Base-by-base conservation (phyloP, 2,797 vertebrate species). In the Antennarius maculatus region DNA sequence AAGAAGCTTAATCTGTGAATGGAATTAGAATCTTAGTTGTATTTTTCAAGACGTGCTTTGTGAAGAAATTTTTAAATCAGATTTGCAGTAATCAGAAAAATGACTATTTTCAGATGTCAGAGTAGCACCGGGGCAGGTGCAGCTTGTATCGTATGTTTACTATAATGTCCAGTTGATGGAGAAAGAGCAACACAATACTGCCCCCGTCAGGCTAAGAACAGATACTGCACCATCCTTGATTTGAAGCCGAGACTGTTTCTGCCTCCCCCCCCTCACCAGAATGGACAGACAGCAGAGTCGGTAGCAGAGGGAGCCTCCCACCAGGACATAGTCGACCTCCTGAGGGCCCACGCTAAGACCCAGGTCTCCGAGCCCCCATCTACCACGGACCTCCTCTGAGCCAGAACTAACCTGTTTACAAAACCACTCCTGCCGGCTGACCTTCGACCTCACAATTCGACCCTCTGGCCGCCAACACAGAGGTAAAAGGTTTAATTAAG, bases 271-370 rank as follows among this genome's bases (percentile, higher is more conserved):
- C 37, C 39, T 13, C 49, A 9, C 27, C 71, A 94, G 94, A 88
- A 92, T 7, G 91, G 89, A 54, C 88, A 92, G 63, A 92, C 89
- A 7, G 94, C 94, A 2, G 76, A 84, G 71, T 79, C 69, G 2
- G 82, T 90, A 63, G 93, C 94, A 7, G 80, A 84, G 14, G 86
- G 74, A 70, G 78, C 89, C 51, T 81, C 92, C 74, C 92, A 94
- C 73, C 78, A 85, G 37, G 93, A 94, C 12, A 86, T 94, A 18
- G 17, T 91, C 15, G 84, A 92, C 60, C 91, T 94, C 37, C 87
- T 95, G 61, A 92, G 90, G 74, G 74, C 89, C 75, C 58, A 84
- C 1, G 6, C 54, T 13, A 82, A 83, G 62, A 51, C 64, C 39
- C 39, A 5, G 14, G 29, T 67, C 57, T 76, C 86, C 15, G 62